Evolutionary conservation across 2,888 invertebrate genomes (phyloP).

Genomic region (Zonitis immaculata): DNA sequence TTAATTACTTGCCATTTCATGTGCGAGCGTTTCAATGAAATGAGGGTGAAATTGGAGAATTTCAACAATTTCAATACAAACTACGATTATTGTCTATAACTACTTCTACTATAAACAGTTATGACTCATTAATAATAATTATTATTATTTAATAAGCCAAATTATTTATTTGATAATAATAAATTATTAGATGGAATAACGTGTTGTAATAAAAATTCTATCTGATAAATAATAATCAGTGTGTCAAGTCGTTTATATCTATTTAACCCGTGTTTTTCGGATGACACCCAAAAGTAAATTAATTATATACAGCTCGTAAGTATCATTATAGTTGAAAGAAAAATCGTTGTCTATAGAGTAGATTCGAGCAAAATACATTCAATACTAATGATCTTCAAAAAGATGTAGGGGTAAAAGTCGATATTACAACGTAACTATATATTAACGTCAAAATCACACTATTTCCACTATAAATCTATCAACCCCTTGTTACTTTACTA

Average conservation of each 20-base stretch:
- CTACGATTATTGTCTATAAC: neutral
- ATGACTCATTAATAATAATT: constrained; percentile 23
- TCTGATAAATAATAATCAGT: too few relatives aligned
- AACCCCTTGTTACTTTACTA: neutral
- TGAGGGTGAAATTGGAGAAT: constrained; percentile 36
- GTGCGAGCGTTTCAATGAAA: constrained; percentile 27
- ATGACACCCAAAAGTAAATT: constrained; percentile 18
- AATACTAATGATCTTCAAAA: neutral
- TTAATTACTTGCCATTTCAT: constrained; percentile 41
- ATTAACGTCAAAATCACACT: neutral
- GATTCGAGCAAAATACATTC: neutral
- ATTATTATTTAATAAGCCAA: constrained; percentile 8
- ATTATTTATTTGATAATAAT: too few relatives aligned
- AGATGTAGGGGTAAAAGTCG: neutral
- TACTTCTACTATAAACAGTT: constrained; percentile 2
- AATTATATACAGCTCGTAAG: constrained; percentile 15
- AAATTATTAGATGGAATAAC: too few relatives aligned
- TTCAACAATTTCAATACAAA: constrained; percentile 27
- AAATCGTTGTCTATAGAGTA: constrained; percentile 10
- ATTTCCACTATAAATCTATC: neutral
- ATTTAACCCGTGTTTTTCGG: constrained; percentile 2
- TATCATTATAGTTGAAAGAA: constrained; percentile 16
- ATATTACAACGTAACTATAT: neutral
- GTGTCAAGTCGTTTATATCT: neutral
- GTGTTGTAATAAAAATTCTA: neutral